Base-by-base conservation (phyloP, 2,888 invertebrate species). In the Panopea generosa region DNA sequence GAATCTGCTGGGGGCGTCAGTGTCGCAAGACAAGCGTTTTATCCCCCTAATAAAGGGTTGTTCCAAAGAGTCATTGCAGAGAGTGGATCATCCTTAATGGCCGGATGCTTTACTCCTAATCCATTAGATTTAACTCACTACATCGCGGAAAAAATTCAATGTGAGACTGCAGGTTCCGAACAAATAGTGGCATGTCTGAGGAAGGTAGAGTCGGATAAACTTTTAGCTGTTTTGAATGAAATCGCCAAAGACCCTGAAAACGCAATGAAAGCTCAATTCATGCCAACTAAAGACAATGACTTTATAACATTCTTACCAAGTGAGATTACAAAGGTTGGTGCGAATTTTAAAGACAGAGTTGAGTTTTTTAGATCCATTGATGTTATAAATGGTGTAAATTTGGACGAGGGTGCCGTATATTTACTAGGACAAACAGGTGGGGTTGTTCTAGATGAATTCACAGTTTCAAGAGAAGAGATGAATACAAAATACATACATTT, bases 1-100 rank as follows among this genome's bases (percentile, higher is more conserved):
- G 65, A 56, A 29, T 66, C 55, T 20, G 56, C 65, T 7, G 65
- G 65, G 7, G 53, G 56, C 0, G 16, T 33, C n/a, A 50, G 57
- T n/a, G 43, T 26, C 7, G 4, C 45, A 2, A 43, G 16, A 14
- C 65, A 65, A 26, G 63, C 55, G 14, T 33, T 49, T 9, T 62
- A 22, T 53, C 65, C 65, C n/a, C 7, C 14, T 16, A 65, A 65
- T 11, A 33, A 33, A 33, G 33, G 33, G 11, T 33, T 33, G 33
- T 33, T 33, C 11, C 33, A 33, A 33, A 43, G 56, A 18, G 40
- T 65, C 9, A 55, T 65, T 2, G 55, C 56, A 45, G 43, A 65
- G n/a, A 65, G 65, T 29, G 65, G 63, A 7, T 52, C 40, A 1
- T 26, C 57, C 2, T 26, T 24, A 2, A 14, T 40, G 43, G 43